Evolutionary conservation across 2,113 vertebrate genomes (phyloP).

Genomic region (Glaucomys volans): DNA sequence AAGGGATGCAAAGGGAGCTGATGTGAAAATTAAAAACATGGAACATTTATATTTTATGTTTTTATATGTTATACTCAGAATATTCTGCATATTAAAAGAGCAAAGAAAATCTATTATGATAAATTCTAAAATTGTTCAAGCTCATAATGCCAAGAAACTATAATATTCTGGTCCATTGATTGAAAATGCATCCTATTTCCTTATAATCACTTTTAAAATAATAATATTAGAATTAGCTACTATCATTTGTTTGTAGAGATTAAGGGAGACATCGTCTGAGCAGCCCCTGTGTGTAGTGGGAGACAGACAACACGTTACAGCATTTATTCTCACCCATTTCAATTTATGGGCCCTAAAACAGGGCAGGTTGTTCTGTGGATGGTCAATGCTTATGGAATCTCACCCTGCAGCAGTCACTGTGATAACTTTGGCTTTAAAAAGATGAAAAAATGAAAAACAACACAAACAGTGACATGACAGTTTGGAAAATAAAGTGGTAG

Average conservation of each 20-base stretch:
- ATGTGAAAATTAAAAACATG: background rate
- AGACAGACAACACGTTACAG: background rate
- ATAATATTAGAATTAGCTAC: background rate
- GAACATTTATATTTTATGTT: background rate
- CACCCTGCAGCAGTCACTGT: background rate
- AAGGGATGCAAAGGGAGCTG: background rate
- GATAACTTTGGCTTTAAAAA: background rate
- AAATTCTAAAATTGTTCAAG: constrained; percentile 6
- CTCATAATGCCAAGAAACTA: background rate
- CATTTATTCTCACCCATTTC: background rate
- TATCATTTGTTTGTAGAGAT: background rate
- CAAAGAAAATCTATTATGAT: background rate
- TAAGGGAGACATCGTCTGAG: background rate
- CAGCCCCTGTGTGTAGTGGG: background rate
- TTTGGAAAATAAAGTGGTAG: background rate
- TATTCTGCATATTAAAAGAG: background rate
- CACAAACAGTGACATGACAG: background rate
- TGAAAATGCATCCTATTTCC: background rate
- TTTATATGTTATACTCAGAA: background rate
- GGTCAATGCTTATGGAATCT: background rate
- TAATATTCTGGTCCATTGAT: background rate
- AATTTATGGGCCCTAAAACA: background rate
- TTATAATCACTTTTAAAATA: background rate
- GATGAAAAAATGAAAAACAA: background rate
- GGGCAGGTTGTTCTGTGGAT: no score